phyloP scores from a whole-genome alignment of 1,140 invertebrate species.

The Brachionus calyciflorus region DNA sequence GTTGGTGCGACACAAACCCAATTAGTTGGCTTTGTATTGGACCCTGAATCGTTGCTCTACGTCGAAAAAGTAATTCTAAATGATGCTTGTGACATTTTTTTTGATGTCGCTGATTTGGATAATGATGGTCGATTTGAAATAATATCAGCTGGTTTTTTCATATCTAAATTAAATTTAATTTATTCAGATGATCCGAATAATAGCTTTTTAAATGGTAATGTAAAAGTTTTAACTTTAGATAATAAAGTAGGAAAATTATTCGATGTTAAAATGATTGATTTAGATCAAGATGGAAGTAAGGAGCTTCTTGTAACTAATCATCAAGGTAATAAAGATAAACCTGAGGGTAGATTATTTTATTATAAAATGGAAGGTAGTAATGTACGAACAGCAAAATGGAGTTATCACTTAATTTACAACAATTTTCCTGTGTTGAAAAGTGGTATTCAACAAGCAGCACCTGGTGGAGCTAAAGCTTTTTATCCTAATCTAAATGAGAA shows the following conservation, averaged over 20 bases:
- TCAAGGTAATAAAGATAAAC: constrained; percentile 40
- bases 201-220: constrained; percentile 45
- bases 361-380: constrained; percentile 1
- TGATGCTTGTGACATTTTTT: constrained; percentile 44
- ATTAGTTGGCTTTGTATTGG: constrained; percentile 1
- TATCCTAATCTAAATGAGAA: constrained; percentile 23
- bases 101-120: constrained; percentile 43
- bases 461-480: constrained; percentile 26
- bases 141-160: constrained; percentile 28
- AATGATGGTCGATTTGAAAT: constrained; percentile 43
- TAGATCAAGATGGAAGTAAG: constrained; percentile 15
- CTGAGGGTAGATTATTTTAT: constrained; percentile 13
- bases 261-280: constrained; percentile 12
- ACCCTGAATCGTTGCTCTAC: neutral
- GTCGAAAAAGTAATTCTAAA: constrained; percentile 29
- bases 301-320: constrained; percentile 38
- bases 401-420: constrained; percentile 14
- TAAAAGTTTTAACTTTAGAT: constrained; percentile 23
- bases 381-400: constrained; percentile 18
- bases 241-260: constrained; percentile 26
- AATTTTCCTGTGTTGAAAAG: constrained; percentile 26
- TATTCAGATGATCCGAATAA: constrained; percentile 34
- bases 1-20: constrained; percentile 9
- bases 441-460: constrained; percentile 19
- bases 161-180: constrained; percentile 18